Percentiles rank a stretch among this genome's conserved stretches.
These are phyloP conservation scores for Augochlora pura DNA, from an alignment of 1,140 invertebrate genomes.

Conservation along the genomic window DNA sequence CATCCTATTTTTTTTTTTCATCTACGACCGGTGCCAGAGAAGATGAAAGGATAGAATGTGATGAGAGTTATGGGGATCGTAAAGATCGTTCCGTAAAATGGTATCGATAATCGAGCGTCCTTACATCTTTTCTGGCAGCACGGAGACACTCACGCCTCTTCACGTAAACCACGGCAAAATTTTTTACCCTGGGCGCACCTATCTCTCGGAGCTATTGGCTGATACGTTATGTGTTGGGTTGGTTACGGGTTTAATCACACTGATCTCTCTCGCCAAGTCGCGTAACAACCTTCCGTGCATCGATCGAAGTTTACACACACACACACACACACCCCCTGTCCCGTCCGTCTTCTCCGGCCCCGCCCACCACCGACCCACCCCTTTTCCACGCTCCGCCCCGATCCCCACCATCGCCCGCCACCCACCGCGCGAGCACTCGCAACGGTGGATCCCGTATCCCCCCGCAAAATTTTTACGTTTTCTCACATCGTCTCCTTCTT, in stretches of 20 bases:
- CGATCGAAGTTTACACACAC: constrained; percentile 7
- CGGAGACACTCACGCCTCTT: constrained; percentile 59
- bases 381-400: too few species aligned
- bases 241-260: constrained; percentile 75
- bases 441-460: too few species aligned
- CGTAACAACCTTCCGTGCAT: constrained; percentile 36
- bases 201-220: constrained; percentile 75
- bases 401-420: too few species aligned
- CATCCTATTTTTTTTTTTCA: constrained; percentile 47
- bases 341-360: background rate
- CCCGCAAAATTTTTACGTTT: background rate
- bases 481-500: background rate
- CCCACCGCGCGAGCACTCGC: too few species aligned
- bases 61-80: too few species aligned
- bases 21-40: background rate
- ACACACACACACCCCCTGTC: background rate
- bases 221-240: constrained; percentile 77
- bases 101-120: too few species aligned
- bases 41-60: constrained; percentile 19
- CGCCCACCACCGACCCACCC: background rate
- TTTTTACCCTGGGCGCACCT: constrained; percentile 70
- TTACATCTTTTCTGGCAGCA: too few species aligned
- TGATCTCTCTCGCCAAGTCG: constrained; percentile 52
- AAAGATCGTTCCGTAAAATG: too few species aligned
- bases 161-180: constrained; percentile 58